Percentiles rank a stretch among this genome's conserved stretches.
These are phyloP conservation scores for Drosophila athabasca DNA, from an alignment of 1,140 invertebrate species.

Conservation along the genomic window DNA sequence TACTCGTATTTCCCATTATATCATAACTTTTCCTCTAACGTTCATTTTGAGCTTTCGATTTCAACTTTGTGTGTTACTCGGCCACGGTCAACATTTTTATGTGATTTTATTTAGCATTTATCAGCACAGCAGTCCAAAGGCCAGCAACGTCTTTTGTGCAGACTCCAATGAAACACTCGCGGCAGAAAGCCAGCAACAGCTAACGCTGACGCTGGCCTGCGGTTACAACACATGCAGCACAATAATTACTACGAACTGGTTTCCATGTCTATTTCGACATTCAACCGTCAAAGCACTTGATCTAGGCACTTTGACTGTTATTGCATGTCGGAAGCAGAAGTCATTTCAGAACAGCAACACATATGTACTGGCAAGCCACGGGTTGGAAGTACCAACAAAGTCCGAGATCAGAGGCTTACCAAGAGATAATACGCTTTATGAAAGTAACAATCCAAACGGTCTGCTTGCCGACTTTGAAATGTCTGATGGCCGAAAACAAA, in stretches of 20 bases:
- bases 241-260: slow-evolving; percentile 73
- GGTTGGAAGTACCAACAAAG: neutral
- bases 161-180: slow-evolving; percentile 24
- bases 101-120: slow-evolving; percentile 24
- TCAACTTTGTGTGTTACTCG: slow-evolving; percentile 64
- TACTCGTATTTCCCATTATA: too few relatives aligned
- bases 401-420: slow-evolving; percentile 24
- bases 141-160: slow-evolving; percentile 4
- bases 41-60: slow-evolving; percentile 29
- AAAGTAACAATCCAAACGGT: slow-evolving; percentile 23
- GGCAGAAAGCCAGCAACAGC: slow-evolving; percentile 21
- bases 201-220: slow-evolving; percentile 47
- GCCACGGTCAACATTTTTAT: slow-evolving; percentile 68
- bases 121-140: neutral
- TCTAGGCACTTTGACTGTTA: slow-evolving; percentile 21
- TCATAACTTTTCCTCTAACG: slow-evolving; percentile 5
- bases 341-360: slow-evolving; percentile 1
- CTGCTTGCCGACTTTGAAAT: slow-evolving; percentile 45
- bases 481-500: slow-evolving; percentile 33
- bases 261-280: slow-evolving; percentile 75
- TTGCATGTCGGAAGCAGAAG: slow-evolving; percentile 10
- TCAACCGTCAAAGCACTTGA: slow-evolving; percentile 32
- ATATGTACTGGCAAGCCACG: neutral
- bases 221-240: slow-evolving; percentile 68
- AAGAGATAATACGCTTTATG: neutral